phyloP scores from a whole-genome alignment of 1,140 invertebrate species.

The Oreohelix idahoensis region DNA sequence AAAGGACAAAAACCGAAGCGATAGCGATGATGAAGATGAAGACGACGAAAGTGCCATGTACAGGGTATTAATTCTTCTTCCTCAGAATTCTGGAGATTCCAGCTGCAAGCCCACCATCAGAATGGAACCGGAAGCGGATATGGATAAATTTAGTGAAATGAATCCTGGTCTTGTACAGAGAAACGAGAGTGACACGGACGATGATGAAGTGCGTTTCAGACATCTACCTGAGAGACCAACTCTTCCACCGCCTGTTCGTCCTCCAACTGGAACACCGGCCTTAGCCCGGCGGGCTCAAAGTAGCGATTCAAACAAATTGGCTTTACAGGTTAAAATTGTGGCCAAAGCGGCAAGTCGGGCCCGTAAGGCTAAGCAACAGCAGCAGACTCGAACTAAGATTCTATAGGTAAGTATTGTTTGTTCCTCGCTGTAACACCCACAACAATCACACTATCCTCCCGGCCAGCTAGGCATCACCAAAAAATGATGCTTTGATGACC shows the following conservation, averaged over 20 bases:
- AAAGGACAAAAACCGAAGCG: not conserved
- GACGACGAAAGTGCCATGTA: conserved; percentile 77
- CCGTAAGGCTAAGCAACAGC: conserved; percentile 42
- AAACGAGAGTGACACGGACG: conserved; percentile 42
- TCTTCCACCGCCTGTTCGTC: conserved; percentile 41
- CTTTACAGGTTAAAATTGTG: conserved; percentile 63
- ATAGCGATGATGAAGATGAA: conserved; percentile 32
- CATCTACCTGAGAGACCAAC: not conserved
- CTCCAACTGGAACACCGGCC: conserved; percentile 61
- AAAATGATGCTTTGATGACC: no score
- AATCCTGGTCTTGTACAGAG: conserved; percentile 41
- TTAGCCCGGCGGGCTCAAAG: conserved; percentile 59
- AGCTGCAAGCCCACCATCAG: conserved; percentile 48
- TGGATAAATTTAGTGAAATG: conserved; percentile 45
- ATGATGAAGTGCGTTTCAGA: conserved; percentile 21
- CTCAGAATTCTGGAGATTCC: conserved; percentile 61
- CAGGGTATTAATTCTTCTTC: conserved; percentile 90
- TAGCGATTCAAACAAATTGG: conserved; percentile 57
- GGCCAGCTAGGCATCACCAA: no score
- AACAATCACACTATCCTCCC: no score
- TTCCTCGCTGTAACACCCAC: no score
- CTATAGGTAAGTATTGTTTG: no score
- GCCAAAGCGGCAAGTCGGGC: conserved; percentile 61
- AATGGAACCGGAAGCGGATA: conserved; percentile 52
- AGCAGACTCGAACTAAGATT: no score